Evolutionary conservation across 2,797 vertebrate species (phyloP), one percentile per base, ranked within the genome.

Genomic region (Enteromius unitaeniatus): DNA sequence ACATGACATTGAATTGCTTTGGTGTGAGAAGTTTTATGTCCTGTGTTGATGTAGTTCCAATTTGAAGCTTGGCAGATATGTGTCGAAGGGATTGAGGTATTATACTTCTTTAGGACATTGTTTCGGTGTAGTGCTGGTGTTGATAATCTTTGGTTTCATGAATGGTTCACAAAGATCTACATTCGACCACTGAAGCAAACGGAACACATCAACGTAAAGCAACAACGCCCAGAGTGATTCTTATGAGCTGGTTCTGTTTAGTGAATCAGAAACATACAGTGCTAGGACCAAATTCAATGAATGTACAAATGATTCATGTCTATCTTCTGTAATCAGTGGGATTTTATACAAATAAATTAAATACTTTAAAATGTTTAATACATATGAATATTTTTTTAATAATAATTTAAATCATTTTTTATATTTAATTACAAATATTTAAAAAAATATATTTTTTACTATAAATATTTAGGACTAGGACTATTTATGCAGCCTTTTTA

Each of bases 1-100:
- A 92, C 49, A 68, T n/a, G 19, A 9, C 9, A 68, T 11, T 21
- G 9, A 21, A 19, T 67, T 31, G 7, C 65, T 67, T 42, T 67
- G 31, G 31, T 68, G 65, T 10, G 65, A 1, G 0, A 40, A 23
- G 21, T 58, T 42, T 76, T 58, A 53, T 58, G 53, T 42, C n/a
- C 14, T 42, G 51, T 40, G 51, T 40, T 76, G 31, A 76, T 23
- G 74, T 42, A 42, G 60, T 76, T 76, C 34, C 53, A 15, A 42
- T 23, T 76, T 23, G 13, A 76, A 15, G n/a, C 53, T 60, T 40
- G 72, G 31, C 11, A 19, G 21, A 55, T 11, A 53, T 3, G 15
- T 47, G 42, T 26, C 0, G 0, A 10, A 47, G 23, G 6, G 51
- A 58, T 23, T 37, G 31, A 3, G 37, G 21, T 19, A 28, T 72